phyloP scores from a whole-genome alignment of 1,140 invertebrate genomes.

The Cotesia typhae region DNA sequence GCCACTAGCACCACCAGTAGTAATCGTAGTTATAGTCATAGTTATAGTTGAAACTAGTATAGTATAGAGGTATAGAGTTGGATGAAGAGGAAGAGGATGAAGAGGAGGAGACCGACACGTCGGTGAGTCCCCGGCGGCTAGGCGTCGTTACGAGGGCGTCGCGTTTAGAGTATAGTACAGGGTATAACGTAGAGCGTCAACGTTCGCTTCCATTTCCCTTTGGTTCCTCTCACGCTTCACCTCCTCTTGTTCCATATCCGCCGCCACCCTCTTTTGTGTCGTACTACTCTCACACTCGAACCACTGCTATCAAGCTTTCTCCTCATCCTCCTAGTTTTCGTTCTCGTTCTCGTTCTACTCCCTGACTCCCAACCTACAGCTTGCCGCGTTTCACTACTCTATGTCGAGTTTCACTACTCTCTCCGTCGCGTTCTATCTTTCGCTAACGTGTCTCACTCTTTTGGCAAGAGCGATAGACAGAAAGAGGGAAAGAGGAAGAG shows the following conservation, averaged over 20 bases:
- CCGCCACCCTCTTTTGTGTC: not conserved
- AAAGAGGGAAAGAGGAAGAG: too few species aligned
- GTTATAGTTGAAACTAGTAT: not conserved
- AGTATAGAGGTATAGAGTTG: not conserved
- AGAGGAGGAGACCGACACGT: constrained; percentile 22
- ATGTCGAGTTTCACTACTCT: not conserved
- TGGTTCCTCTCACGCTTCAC: constrained; percentile 11
- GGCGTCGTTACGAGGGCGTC: constrained; percentile 45
- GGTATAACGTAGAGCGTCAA: constrained; percentile 30
- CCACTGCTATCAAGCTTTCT: not conserved
- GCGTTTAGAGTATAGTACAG: constrained; percentile 33
- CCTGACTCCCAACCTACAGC: constrained; percentile 12
- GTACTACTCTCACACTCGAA: not conserved
- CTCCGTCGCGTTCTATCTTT: not conserved
- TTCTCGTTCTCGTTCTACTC: not conserved
- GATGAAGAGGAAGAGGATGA: not conserved
- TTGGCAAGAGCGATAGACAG: not conserved
- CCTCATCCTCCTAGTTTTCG: not conserved
- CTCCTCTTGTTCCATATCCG: not conserved
- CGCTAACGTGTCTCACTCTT: not conserved
- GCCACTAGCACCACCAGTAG: not conserved
- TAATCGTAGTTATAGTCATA: not conserved
- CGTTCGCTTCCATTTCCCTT: constrained; percentile 23
- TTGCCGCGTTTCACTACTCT: not conserved
- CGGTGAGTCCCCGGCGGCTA: constrained; percentile 41